phyloP scores from a whole-genome alignment of 2,888 invertebrate genomes.

The Drosophila flavopinicola region DNA sequence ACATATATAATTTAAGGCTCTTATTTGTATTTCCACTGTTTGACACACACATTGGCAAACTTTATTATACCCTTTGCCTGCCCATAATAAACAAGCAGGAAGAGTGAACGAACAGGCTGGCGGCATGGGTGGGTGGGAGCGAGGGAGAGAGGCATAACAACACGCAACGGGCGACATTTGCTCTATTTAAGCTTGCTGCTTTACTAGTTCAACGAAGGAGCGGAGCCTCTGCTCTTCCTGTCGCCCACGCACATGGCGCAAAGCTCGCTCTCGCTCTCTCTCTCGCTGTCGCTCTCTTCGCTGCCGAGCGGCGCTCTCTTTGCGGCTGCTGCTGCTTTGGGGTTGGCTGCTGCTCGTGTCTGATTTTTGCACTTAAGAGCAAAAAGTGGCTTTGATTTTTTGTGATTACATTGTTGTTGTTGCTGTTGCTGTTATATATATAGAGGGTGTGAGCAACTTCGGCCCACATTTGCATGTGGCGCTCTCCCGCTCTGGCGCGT shows the following conservation, averaged over 20 bases:
- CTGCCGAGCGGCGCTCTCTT: slow-evolving; percentile 7
- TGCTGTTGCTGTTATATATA: not conserved
- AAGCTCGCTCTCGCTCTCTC: slow-evolving; percentile 6
- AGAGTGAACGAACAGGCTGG: slow-evolving; percentile 15
- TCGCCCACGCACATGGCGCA: slow-evolving; percentile 52
- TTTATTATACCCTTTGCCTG: slow-evolving; percentile 21
- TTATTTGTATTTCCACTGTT: slow-evolving; percentile 16
- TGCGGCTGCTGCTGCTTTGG: slow-evolving; percentile 33
- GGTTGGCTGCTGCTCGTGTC: slow-evolving; percentile 39
- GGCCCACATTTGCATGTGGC: slow-evolving; percentile 64
- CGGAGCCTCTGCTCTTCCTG: slow-evolving; percentile 63
- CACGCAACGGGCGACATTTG: slow-evolving; percentile 45
- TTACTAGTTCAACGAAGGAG: slow-evolving; percentile 71
- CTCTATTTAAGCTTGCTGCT: slow-evolving; percentile 73
- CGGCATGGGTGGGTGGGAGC: slow-evolving; percentile 9
- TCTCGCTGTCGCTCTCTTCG: slow-evolving; percentile 17
- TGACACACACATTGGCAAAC: slow-evolving; percentile 4
- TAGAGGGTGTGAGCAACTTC: slow-evolving; percentile 36
- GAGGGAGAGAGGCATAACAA: slow-evolving; percentile 42
- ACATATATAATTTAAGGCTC: no score
- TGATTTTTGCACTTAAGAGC: slow-evolving; percentile 75
- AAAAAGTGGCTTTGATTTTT: slow-evolving; percentile 70
- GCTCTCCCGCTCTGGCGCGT: slow-evolving; percentile 40
- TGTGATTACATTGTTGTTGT: slow-evolving; percentile 39
- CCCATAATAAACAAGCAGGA: slow-evolving; percentile 37